Conservation (phyloP, 2,888 invertebrate genomes). For the Stomorhina lunata region DNA sequence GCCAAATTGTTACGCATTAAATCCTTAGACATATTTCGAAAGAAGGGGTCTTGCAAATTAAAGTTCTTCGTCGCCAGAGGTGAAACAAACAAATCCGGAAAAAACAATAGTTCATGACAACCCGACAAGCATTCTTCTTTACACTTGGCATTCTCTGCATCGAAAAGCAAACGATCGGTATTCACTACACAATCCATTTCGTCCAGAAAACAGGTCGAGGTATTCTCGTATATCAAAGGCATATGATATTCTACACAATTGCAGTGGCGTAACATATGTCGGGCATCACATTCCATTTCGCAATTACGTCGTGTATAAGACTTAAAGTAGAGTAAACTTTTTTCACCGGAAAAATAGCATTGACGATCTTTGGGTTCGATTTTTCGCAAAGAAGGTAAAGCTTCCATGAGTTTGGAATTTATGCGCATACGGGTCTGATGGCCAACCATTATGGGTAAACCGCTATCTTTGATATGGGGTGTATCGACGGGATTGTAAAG, state of each 20-base stretch:
- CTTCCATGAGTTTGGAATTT: slow-evolving; percentile 84
- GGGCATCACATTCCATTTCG: slow-evolving; percentile 83
- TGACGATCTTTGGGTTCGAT: slow-evolving; percentile 84
- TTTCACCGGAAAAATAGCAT: slow-evolving; percentile 87
- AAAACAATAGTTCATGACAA: slow-evolving; percentile 87
- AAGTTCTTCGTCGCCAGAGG: slow-evolving; percentile 77
- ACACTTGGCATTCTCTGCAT: slow-evolving; percentile 65
- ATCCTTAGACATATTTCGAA: slow-evolving; percentile 69
- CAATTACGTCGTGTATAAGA: slow-evolving; percentile 75
- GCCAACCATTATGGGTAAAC: slow-evolving; percentile 86
- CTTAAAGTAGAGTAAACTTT: slow-evolving; percentile 83
- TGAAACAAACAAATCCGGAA: slow-evolving; percentile 83
- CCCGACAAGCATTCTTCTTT: slow-evolving; percentile 84
- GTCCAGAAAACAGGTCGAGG: slow-evolving; percentile 85
- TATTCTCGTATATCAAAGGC: slow-evolving; percentile 83
- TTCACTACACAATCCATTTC: slow-evolving; percentile 83
- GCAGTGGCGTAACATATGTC: slow-evolving; percentile 69
- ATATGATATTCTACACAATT: slow-evolving; percentile 73
- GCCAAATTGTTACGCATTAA: slow-evolving; percentile 83
- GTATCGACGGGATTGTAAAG: slow-evolving; percentile 89
- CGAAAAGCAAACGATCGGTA: slow-evolving; percentile 69
- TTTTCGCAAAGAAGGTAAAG: slow-evolving; percentile 82
- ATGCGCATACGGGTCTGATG: slow-evolving; percentile 85
- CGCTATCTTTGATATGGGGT: slow-evolving; percentile 87
- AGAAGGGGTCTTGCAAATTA: slow-evolving; percentile 64